These are phyloP conservation scores for Characodon lateralis DNA, from an alignment of 2,797 vertebrate species.

Conservation along the genomic window DNA sequence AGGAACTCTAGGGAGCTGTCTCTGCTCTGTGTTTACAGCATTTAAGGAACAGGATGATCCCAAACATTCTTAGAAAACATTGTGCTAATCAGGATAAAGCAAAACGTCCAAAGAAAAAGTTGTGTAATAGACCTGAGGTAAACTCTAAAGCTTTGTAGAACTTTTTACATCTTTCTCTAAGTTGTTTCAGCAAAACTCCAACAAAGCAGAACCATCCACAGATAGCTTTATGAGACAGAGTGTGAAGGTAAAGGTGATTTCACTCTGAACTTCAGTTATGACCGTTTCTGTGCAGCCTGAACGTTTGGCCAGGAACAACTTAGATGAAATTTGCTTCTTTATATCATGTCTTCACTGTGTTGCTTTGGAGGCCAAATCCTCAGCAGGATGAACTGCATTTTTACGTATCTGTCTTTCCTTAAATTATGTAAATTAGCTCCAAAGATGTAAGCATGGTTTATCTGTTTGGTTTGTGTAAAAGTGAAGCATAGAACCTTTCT, in stretches of 20 bases:
- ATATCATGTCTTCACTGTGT: not conserved
- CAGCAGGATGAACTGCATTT: not conserved
- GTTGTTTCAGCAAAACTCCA: not conserved
- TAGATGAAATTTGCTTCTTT: not conserved
- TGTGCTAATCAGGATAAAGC: not conserved
- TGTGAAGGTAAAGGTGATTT: not conserved
- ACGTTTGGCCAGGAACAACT: not conserved
- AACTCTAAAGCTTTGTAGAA: not conserved
- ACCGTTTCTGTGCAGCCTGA: not conserved
- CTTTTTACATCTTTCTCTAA: too few relatives aligned
- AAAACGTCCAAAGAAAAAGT: not conserved
- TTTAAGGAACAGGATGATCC: not conserved
- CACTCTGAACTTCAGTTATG: not conserved
- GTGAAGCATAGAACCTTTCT: not conserved
- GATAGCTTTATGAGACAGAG: not conserved
- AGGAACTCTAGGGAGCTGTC: not conserved
- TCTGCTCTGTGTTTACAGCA: not conserved
- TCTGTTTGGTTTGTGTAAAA: not conserved
- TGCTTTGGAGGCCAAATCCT: not conserved
- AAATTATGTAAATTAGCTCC: not conserved
- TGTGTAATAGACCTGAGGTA: not conserved
- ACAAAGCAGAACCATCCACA: not conserved
- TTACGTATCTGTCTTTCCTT: not conserved
- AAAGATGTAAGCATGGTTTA: not conserved
- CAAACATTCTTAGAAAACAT: not conserved